Evolutionary conservation across 2,113 vertebrate genomes (phyloP).

Genomic region (Halcyon malimbica): DNA sequence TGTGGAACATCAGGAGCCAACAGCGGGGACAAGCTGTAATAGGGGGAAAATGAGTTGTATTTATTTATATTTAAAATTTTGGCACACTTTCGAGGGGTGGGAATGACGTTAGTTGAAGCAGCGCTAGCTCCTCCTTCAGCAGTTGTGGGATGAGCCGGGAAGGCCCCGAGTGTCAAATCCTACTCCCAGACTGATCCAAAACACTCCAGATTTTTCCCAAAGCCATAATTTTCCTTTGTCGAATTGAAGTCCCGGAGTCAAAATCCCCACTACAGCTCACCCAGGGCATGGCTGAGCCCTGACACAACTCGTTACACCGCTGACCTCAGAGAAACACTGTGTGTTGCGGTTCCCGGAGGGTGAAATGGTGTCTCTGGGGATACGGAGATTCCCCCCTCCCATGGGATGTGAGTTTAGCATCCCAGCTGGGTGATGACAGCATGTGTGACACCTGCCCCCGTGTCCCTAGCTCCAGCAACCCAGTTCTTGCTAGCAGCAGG

Average conservation of each 20-base stretch:
- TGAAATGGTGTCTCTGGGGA: background rate
- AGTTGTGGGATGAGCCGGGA: background rate
- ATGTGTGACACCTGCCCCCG: background rate
- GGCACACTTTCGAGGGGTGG: background rate
- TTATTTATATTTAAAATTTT: background rate
- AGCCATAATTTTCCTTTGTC: background rate
- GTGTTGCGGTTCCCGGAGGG: accelerated
- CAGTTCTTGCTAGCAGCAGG: accelerated
- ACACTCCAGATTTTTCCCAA: background rate
- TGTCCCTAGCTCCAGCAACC: accelerated
- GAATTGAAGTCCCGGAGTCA: accelerated
- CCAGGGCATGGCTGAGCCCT: background rate
- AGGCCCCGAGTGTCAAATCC: background rate
- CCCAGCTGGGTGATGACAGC: background rate
- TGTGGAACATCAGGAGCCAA: background rate
- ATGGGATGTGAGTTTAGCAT: background rate
- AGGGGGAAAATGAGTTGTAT: background rate
- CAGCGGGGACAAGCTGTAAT: accelerated
- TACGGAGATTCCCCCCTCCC: background rate
- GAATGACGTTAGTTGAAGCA: background rate
- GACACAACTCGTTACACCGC: background rate
- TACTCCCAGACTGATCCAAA: background rate
- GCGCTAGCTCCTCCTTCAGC: background rate
- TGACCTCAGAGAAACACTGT: background rate
- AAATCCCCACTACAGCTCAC: background rate